Conservation (phyloP, 2,797 vertebrate species). For the Cyclopterus lumpus region DNA sequence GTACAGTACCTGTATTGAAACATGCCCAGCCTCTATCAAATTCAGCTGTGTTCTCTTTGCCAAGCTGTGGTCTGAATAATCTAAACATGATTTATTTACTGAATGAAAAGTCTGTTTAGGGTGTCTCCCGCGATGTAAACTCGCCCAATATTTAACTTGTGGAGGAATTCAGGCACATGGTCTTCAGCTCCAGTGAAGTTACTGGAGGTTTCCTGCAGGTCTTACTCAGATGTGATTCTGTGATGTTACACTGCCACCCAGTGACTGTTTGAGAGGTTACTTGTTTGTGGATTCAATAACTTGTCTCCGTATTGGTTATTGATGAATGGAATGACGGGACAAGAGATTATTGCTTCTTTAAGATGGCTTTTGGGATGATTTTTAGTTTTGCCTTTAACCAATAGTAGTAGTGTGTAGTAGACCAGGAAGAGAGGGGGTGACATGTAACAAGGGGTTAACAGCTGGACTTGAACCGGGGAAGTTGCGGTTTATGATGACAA, state of each 20-base stretch:
- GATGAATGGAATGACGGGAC: background rate
- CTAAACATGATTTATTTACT: conserved; percentile 44
- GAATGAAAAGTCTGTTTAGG: conserved; percentile 64
- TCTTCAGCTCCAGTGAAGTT: conserved; percentile 53
- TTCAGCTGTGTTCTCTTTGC: conserved; percentile 18
- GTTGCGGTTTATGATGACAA: background rate
- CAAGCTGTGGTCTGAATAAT: conserved; percentile 28
- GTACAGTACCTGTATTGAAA: conserved; percentile 64
- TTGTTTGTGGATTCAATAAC: background rate
- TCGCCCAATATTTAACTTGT: conserved; percentile 66
- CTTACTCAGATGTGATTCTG: conserved; percentile 1
- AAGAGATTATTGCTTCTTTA: background rate
- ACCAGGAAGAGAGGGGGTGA: background rate
- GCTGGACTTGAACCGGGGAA: background rate
- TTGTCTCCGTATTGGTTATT: background rate
- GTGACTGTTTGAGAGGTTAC: conserved; percentile 63
- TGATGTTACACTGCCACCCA: conserved; percentile 65
- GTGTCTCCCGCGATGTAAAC: conserved; percentile 68
- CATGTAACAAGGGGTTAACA: background rate
- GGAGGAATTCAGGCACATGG: conserved; percentile 60
- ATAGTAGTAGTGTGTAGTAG: background rate
- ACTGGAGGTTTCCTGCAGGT: conserved; percentile 60
- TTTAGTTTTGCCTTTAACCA: background rate
- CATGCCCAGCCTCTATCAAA: conserved; percentile 34
- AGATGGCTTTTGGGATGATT: background rate